Evolutionary conservation across 2,888 invertebrate genomes (phyloP).

Genomic region (Aspidapion aeneum): DNA sequence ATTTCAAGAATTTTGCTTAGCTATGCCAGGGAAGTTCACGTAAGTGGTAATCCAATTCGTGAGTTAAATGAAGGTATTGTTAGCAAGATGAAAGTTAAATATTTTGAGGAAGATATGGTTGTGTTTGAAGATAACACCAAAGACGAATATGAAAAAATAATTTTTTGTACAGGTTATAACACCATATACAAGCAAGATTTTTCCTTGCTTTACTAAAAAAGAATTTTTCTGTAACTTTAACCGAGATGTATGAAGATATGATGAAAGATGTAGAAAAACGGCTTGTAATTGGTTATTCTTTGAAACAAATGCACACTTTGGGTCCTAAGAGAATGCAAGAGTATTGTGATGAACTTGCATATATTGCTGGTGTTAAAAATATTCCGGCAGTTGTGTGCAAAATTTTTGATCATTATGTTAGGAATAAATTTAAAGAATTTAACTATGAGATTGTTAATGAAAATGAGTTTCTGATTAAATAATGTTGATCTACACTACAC

Average conservation of each 20-base stretch:
- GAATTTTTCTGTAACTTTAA: conserved; percentile 52
- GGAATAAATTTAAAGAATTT: conserved; percentile 60
- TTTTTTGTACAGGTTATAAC: conserved; percentile 65
- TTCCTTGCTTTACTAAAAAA: conserved; percentile 58
- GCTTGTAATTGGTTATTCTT: conserved; percentile 56
- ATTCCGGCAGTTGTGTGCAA: conserved; percentile 65
- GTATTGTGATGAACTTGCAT: conserved; percentile 67
- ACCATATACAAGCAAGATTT: conserved; percentile 73
- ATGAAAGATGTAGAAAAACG: conserved; percentile 56
- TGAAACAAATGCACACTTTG: conserved; percentile 74
- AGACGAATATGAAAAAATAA: conserved; percentile 60
- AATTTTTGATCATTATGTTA: conserved; percentile 62
- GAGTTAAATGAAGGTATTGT: conserved; percentile 50
- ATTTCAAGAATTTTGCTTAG: conserved; percentile 63
- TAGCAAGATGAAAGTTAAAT: conserved; percentile 54
- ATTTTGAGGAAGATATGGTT: conserved; percentile 51
- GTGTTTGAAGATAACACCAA: conserved; percentile 58
- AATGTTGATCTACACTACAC: too few relatives aligned
- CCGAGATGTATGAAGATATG: conserved; percentile 59
- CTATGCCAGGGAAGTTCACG: conserved; percentile 46
- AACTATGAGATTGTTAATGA: conserved; percentile 62
- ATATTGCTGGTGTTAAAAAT: conserved; percentile 57
- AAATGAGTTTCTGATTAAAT: conserved; percentile 55
- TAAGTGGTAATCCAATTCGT: conserved; percentile 4
- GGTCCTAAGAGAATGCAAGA: conserved; percentile 60